Evolutionary conservation across 2,888 invertebrate genomes (phyloP), one percentile per base, ranked within the genome.

Genomic region (Chromoteleia sp.): DNA sequence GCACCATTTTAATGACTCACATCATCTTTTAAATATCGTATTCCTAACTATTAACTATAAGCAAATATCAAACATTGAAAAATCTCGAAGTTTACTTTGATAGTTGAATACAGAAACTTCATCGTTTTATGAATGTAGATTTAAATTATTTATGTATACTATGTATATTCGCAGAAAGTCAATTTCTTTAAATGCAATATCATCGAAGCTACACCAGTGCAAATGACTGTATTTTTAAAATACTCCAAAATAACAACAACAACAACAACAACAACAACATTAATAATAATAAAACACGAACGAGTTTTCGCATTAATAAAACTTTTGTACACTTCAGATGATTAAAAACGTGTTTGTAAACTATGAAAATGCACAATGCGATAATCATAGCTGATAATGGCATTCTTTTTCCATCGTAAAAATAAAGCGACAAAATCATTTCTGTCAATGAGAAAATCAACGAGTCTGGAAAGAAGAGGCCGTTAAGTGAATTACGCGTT

Each of bases 401-500:
- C 39, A 33, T 15, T 59, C 43, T 74, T 54, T 21, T 36, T 3
- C 30, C 17, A 17, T 12, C 14, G 19, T 14, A 63, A 33, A 56
- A 48, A 43, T 17, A 15, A 19, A 70, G 30, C 25, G 12, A 48
- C 39, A 15, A 70, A 56, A 65, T 59, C 21, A 59, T 50, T 50
- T 41, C 56, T 56, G 61, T 52, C 61, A 63, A 68, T 36, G 48
- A 56, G 59, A 68, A 59, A 79, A 54, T 71, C 58, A 36, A 67
- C 33, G 52, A 10, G 19, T n/a, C 43, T 17, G 36, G 41, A 75
- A 58, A 78, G 54, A 50, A 50, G 36, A 36, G 17, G n/a, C 33
- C 43, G 54, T 52, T 73, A 79, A 63, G 30, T 65, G 68, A 83
- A 83, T 83, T 83, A 80, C 59, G 36, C 63, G 39, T 61, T 65